Conservation (phyloP, 2,888 invertebrate species). For the Drosophila parthenogenetica region DNA sequence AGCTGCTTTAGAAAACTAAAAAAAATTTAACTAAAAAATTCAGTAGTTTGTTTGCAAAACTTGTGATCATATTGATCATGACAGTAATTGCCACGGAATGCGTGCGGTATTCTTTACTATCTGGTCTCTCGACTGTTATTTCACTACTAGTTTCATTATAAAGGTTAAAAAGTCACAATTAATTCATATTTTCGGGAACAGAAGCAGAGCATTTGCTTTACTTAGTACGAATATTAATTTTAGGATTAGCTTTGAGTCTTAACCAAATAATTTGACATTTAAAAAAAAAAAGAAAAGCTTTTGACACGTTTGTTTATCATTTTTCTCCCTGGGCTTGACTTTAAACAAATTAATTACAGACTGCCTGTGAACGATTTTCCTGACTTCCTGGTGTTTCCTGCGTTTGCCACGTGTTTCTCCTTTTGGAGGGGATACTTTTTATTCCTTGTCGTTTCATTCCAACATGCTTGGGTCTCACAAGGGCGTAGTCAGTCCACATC, state of each 20-base stretch:
- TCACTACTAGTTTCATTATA: too few relatives aligned
- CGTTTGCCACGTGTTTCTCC: not conserved
- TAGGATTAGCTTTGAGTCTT: slow-evolving; percentile 4
- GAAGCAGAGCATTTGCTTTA: not conserved
- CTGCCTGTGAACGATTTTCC: slow-evolving; percentile 30
- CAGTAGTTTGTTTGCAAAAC: too few relatives aligned
- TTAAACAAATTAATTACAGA: slow-evolving; percentile 49
- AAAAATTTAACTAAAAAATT: too few relatives aligned
- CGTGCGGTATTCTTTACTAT: too few relatives aligned
- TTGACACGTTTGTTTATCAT: slow-evolving; percentile 28
- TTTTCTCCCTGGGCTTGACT: slow-evolving; percentile 24
- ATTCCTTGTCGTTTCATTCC: slow-evolving; percentile 20
- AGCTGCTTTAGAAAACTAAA: too few relatives aligned
- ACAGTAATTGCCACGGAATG: too few relatives aligned
- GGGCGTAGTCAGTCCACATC: slow-evolving; percentile 50
- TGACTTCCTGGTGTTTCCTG: slow-evolving; percentile 15
- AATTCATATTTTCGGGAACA: too few relatives aligned
- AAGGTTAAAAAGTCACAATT: too few relatives aligned
- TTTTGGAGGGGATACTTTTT: slow-evolving; percentile 10
- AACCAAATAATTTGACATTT: slow-evolving; percentile 23
- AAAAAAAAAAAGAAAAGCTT: not conserved
- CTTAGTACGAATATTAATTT: not conserved
- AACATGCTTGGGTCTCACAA: slow-evolving; percentile 48
- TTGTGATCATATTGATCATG: too few relatives aligned
- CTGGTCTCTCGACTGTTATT: too few relatives aligned